A percentile compares a stretch with the other conserved stretches of the same genome.
Evolutionary conservation across 2,113 vertebrate genomes (phyloP).

Genomic region (Boulengeromyrus knoepffleri): DNA sequence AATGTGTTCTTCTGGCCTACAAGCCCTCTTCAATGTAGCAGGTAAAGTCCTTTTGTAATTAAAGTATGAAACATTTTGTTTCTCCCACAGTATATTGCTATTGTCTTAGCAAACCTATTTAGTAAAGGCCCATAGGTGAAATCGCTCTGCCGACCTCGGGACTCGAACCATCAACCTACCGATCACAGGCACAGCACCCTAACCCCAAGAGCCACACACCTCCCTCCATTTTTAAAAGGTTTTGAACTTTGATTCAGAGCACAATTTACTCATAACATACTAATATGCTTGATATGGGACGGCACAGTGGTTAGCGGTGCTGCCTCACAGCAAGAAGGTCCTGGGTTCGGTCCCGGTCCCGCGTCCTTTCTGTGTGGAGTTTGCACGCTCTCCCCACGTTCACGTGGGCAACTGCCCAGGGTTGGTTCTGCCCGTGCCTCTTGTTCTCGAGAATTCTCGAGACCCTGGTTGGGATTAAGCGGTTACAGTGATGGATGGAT

Average conservation of each 20-base stretch:
- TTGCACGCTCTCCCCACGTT: too few relatives aligned
- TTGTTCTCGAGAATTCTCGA: too few relatives aligned
- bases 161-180: not conserved
- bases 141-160: not conserved
- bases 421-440: too few relatives aligned
- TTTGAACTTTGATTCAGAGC: not conserved
- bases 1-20: slow-evolving; percentile 87
- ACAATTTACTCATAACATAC: not conserved
- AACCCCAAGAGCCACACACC: not conserved
- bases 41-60: slow-evolving; percentile 52
- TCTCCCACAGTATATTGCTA: not conserved
- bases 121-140: not conserved
- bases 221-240: not conserved
- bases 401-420: too few relatives aligned
- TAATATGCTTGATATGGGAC: not conserved
- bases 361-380: not conserved
- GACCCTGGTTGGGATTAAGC: too few relatives aligned
- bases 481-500: too few relatives aligned
- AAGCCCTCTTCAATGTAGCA: slow-evolving; percentile 82
- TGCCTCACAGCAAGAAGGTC: too few relatives aligned
- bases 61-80: not conserved
- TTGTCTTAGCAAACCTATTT: not conserved
- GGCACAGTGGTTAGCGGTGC: too few relatives aligned
- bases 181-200: not conserved
- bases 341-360: too few relatives aligned